Evolutionary conservation across 1,140 invertebrate species (phyloP).

Genomic region (Eciton burchellii): DNA sequence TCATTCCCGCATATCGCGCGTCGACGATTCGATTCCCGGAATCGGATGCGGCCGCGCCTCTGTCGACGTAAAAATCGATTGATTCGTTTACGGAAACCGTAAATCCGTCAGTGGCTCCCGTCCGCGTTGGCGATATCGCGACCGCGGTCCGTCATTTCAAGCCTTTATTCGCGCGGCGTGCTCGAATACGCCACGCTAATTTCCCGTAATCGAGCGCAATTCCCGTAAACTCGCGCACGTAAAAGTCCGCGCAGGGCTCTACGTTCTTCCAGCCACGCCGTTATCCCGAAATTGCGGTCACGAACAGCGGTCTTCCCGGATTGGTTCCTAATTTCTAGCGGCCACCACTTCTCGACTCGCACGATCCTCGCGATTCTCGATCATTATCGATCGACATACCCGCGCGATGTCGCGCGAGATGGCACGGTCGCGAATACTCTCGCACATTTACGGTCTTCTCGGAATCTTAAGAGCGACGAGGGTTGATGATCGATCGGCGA

Average conservation of each 20-base stretch:
- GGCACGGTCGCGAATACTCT: background rate
- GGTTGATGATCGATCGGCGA: background rate
- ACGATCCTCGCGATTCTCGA: background rate
- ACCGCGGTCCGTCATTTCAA: constrained; percentile 12
- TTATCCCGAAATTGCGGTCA: constrained; percentile 27
- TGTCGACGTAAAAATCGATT: constrained; percentile 18
- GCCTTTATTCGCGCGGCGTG: constrained; percentile 31
- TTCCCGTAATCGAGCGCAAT: constrained; percentile 1
- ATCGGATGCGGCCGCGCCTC: constrained; percentile 8
- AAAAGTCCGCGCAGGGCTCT: constrained; percentile 42
- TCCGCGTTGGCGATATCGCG: constrained; percentile 26
- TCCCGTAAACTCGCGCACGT: constrained; percentile 30
- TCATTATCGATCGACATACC: constrained; percentile 38
- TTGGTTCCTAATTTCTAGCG: constrained; percentile 41
- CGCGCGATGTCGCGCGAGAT: constrained; percentile 8
- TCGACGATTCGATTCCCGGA: constrained; percentile 1
- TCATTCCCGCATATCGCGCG: background rate
- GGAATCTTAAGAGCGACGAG: background rate
- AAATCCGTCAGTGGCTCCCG: constrained; percentile 27
- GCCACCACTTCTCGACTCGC: constrained; percentile 6
- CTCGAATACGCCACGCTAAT: constrained; percentile 39
- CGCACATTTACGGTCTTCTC: background rate
- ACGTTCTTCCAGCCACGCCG: constrained; percentile 1
- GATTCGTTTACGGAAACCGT: background rate
- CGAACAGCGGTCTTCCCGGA: background rate